Evolutionary conservation across 1,140 invertebrate species (phyloP).

Genomic region (Neomicropteryx cornuta): DNA sequence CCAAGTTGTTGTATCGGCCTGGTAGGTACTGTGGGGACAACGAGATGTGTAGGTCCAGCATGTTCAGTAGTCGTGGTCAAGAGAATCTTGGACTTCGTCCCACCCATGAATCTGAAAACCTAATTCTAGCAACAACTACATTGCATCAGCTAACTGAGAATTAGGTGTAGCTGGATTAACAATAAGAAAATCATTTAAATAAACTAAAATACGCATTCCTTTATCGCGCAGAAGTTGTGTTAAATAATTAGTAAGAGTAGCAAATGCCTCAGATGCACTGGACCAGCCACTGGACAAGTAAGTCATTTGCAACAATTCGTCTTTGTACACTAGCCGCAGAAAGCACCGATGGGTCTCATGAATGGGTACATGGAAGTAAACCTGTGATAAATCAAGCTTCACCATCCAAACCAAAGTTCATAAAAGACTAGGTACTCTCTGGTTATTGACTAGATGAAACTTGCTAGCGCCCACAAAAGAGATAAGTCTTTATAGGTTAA

Average conservation of each 20-base stretch:
- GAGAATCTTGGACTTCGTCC: too few relatives aligned
- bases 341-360: constrained; percentile 12
- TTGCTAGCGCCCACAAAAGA: constrained; percentile 4
- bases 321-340: constrained; percentile 14
- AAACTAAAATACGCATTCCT: constrained; percentile 14
- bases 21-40: too few relatives aligned
- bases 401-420: constrained; percentile 13
- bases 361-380: constrained; percentile 17
- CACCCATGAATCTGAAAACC: too few relatives aligned
- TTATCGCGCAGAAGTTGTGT: constrained; percentile 10
- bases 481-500: constrained; percentile 15
- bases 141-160: too few relatives aligned
- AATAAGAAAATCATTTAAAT: constrained; percentile 21
- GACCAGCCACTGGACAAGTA: constrained; percentile 10
- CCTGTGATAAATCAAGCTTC: constrained; percentile 16
- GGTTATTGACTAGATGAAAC: constrained; percentile 6
- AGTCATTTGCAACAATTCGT: constrained; percentile 13
- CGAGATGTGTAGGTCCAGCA: too few relatives aligned
- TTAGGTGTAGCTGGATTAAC: constrained; percentile 12
- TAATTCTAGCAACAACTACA: too few relatives aligned
- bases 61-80: too few relatives aligned
- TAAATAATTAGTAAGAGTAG: constrained; percentile 13
- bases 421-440: constrained; percentile 5
- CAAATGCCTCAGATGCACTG: constrained; percentile 10
- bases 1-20: too few relatives aligned